These are phyloP conservation scores for Gymnoscelis rufifasciata DNA, from an alignment of 2,888 invertebrate genomes.

Conservation along the genomic window DNA sequence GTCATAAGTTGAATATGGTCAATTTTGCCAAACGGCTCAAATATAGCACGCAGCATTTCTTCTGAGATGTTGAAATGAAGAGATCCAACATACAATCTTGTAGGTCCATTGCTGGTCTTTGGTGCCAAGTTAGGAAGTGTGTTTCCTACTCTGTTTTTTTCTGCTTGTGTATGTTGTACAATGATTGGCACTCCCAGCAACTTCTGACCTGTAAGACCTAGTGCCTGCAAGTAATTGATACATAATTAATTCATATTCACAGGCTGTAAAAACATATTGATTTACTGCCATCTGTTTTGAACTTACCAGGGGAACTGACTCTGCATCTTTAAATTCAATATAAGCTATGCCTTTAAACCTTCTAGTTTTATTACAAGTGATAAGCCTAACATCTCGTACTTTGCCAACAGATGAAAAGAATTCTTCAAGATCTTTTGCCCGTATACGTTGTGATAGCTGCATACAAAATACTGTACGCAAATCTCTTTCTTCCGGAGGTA, in stretches of 20 bases:
- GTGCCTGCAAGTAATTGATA: slow-evolving; percentile 80
- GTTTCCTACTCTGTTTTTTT: slow-evolving; percentile 95
- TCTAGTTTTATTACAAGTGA: slow-evolving; percentile 99
- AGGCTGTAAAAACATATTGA: neutral
- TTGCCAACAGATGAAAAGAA: slow-evolving; percentile 99
- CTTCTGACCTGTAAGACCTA: slow-evolving; percentile 97
- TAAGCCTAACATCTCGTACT: slow-evolving; percentile 98
- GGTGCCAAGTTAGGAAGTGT: slow-evolving; percentile 91
- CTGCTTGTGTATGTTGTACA: slow-evolving; percentile 98
- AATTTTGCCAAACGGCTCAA: slow-evolving; percentile 99
- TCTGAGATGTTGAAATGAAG: slow-evolving; percentile 99
- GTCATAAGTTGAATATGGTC: slow-evolving; percentile 96
- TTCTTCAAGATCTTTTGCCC: slow-evolving; percentile 96
- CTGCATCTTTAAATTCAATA: slow-evolving; percentile 98
- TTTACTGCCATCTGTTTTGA: neutral
- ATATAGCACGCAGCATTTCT: slow-evolving; percentile 98
- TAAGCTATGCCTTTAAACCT: slow-evolving; percentile 99
- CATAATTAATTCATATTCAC: neutral
- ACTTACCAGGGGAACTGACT: slow-evolving; percentile 95
- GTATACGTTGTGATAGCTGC: slow-evolving; percentile 96
- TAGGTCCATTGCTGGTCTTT: slow-evolving; percentile 94
- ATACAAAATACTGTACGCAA: slow-evolving; percentile 99
- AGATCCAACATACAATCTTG: slow-evolving; percentile 98
- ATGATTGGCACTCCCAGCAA: slow-evolving; percentile 97
- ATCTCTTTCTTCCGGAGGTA: slow-evolving; percentile 98